These are phyloP conservation scores for Disparrhopalites patrizii DNA, from an alignment of 2,888 invertebrate species.

Conservation along the genomic window DNA sequence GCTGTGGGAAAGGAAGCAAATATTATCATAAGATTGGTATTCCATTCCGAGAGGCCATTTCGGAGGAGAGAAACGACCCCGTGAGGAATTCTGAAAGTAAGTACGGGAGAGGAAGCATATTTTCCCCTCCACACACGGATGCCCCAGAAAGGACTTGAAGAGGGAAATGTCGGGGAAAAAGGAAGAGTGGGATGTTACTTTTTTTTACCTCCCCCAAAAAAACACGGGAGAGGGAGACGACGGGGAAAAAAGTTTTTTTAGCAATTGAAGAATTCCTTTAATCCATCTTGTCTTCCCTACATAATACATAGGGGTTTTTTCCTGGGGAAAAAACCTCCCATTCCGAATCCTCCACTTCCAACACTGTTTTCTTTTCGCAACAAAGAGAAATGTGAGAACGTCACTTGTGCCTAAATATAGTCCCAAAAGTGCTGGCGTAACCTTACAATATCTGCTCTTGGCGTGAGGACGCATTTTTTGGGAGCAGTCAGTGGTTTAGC, in stretches of 20 bases:
- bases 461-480: too few species aligned
- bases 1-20: slow-evolving; percentile 7
- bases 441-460: too few species aligned
- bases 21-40: slow-evolving; percentile 23
- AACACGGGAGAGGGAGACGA: neutral
- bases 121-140: neutral
- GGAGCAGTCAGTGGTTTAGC: too few species aligned
- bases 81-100: slow-evolving; percentile 15
- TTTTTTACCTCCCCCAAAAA: neutral
- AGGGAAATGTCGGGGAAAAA: neutral
- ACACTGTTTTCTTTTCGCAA: too few species aligned
- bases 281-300: neutral
- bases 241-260: too few species aligned
- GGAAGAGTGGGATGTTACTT: neutral
- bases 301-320: too few species aligned
- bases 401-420: too few species aligned
- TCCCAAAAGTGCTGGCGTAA: too few species aligned
- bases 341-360: too few species aligned
- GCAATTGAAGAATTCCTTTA: slow-evolving; percentile 1
- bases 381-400: too few species aligned
- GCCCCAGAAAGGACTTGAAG: neutral
- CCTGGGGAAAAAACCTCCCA: too few species aligned
- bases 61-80: slow-evolving; percentile 15
- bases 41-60: neutral
- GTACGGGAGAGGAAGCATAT: neutral